These are phyloP conservation scores for Syncerus caffer DNA, from an alignment of 2,797 vertebrate species.

Conservation along the genomic window DNA sequence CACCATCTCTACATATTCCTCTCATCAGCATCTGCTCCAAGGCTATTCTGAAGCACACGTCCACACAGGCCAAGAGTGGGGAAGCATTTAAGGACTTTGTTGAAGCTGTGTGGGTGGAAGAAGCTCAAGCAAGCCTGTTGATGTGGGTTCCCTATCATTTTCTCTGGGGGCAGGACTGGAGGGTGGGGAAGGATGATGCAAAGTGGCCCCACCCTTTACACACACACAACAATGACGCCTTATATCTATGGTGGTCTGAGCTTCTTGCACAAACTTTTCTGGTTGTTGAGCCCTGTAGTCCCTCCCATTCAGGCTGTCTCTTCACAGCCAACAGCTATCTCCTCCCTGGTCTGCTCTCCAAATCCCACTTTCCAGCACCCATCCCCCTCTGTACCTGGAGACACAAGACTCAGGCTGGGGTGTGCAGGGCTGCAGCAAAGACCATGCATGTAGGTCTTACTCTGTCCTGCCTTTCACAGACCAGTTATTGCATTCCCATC, in stretches of 20 bases:
- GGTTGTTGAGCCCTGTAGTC: background rate
- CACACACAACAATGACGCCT: background rate
- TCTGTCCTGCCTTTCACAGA: background rate
- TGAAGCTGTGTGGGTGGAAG: background rate
- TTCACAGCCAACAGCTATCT: background rate
- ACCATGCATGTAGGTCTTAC: background rate
- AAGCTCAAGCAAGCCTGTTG: background rate
- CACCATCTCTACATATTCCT: background rate
- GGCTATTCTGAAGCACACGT: background rate
- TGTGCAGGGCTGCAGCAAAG: background rate
- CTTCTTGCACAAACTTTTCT: background rate
- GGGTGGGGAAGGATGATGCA: background rate
- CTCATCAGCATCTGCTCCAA: background rate
- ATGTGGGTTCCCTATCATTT: background rate
- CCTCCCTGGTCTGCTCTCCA: background rate
- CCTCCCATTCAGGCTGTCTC: background rate
- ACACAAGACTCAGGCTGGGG: background rate
- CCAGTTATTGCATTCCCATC: background rate
- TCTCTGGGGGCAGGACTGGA: background rate
- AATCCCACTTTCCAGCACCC: background rate
- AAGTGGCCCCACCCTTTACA: background rate
- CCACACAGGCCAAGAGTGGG: background rate
- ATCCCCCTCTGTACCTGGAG: background rate
- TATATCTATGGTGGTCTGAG: background rate
- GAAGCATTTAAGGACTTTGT: background rate